Evolutionary conservation across 2,113 vertebrate species (phyloP).

Genomic region (Saiga tatarica): DNA sequence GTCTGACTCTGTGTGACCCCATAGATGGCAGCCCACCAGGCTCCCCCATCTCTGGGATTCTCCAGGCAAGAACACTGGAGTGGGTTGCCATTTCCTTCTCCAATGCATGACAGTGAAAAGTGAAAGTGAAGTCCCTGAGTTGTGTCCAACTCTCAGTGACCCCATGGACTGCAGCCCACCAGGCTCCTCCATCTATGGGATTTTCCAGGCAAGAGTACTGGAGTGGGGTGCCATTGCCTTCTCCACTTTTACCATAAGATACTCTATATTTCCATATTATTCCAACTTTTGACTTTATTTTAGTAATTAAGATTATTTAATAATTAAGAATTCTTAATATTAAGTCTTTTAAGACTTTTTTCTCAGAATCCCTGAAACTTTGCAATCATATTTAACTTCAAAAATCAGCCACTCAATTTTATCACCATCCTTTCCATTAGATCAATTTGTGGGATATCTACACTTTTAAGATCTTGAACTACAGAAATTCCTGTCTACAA

Average conservation of each 20-base stretch:
- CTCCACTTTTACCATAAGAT: neutral
- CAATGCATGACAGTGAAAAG: too few relatives aligned
- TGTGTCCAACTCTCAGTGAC: too few relatives aligned
- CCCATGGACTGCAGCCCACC: too few relatives aligned
- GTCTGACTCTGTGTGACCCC: too few relatives aligned
- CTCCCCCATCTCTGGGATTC: too few relatives aligned
- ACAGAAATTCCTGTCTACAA: neutral
- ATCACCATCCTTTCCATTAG: neutral
- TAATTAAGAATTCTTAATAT: neutral
- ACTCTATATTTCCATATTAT: neutral
- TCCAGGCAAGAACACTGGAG: too few relatives aligned
- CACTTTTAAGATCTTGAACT: neutral
- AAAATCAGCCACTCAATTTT: neutral
- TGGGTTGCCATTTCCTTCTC: too few relatives aligned
- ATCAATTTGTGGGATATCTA: neutral
- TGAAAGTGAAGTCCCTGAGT: too few relatives aligned
- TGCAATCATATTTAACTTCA: neutral
- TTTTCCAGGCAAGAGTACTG: too few relatives aligned
- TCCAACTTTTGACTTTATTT: neutral
- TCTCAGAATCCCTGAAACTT: neutral
- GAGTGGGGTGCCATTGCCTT: too few relatives aligned
- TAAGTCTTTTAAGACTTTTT: neutral
- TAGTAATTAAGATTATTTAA: neutral
- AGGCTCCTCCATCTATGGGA: too few relatives aligned
- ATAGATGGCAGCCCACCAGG: too few relatives aligned